Base-by-base conservation (phyloP, 2,797 vertebrate species). In the Pelodytes ibericus region DNA sequence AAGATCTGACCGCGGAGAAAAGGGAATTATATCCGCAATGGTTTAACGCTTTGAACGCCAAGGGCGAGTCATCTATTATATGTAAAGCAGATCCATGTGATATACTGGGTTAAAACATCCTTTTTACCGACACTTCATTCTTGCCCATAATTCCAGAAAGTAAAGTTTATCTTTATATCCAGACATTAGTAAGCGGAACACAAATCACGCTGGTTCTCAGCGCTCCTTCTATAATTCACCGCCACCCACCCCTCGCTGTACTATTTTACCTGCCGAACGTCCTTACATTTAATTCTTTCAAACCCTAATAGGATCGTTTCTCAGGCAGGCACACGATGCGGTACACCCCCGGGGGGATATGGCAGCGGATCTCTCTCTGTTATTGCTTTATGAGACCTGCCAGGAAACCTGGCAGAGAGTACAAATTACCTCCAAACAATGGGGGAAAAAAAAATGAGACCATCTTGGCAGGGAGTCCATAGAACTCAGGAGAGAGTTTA, bases 301-400 rank as follows among this genome's bases (percentile, higher is more conserved):
- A 74, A 22, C 33, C 79, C 18, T 82, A 81, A 80, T 68, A 71
- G 63, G 39, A 60, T 65, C 49, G 80, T 85, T 83, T 82, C 77
- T 82, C 57, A 63, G 64, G 33, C 79, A 68, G 62, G 29, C 66
- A n/a, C 60, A 39, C 80, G 73, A 77, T 62, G 33, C 68, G 51
- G 51, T 73, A 1, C 69, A 10, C 62, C 81, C 27, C 39, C 58
- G 74, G 74, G 75, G 33, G 63, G 69, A 79, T 70, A 74, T 59
- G 65, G 29, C 22, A 61, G 51, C n/a, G n/a, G n/a, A n/a, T n/a
- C 61, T 47, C 80, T 81, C 71, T 80, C 44, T 72, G 25, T 61
- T 44, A 74, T 80, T 82, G 62, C 80, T 82, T 86, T 83, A 82
- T 81, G 68, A 74, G 71, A 77, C 59, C 83, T 86, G 82, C 81